Evolutionary conservation across 2,888 invertebrate species (phyloP).

Genomic region (Agrotis ipsilon): DNA sequence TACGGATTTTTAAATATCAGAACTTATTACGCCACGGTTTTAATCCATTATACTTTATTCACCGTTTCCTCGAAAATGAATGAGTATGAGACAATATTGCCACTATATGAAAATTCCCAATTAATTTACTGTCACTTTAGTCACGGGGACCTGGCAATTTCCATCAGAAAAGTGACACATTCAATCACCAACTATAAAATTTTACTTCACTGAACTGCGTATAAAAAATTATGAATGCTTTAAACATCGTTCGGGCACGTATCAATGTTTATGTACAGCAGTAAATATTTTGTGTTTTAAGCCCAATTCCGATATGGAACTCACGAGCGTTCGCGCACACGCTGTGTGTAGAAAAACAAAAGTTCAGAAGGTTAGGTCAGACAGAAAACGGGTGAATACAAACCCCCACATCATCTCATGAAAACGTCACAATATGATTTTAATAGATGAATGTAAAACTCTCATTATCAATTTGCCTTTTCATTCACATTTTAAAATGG

Average conservation of each 20-base stretch:
- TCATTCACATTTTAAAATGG: too few species aligned
- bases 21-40: neutral
- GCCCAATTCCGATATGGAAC: conserved; percentile 68
- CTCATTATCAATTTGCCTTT: too few species aligned
- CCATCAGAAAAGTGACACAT: conserved; percentile 29
- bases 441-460: too few species aligned
- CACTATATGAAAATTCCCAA: conserved; percentile 1
- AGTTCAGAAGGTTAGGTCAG: too few species aligned
- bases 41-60: neutral
- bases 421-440: neutral
- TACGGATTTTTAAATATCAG: neutral
- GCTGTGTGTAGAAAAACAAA: conserved; percentile 32
- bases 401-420: too few species aligned
- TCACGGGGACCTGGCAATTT: neutral
- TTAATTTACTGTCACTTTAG: conserved; percentile 1
- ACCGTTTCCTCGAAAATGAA: neutral
- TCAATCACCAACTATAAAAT: conserved; percentile 41
- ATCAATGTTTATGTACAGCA: conserved; percentile 62
- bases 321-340: conserved; percentile 70
- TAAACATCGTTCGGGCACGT: conserved; percentile 57
- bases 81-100: conserved; percentile 25
- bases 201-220: conserved; percentile 13
- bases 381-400: too few species aligned
- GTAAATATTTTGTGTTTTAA: conserved; percentile 74
- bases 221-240: conserved; percentile 55